Conservation (phyloP, 37 sponge, comb jelly and placozoan genomes). For the Ephydatia muelleri region DNA sequence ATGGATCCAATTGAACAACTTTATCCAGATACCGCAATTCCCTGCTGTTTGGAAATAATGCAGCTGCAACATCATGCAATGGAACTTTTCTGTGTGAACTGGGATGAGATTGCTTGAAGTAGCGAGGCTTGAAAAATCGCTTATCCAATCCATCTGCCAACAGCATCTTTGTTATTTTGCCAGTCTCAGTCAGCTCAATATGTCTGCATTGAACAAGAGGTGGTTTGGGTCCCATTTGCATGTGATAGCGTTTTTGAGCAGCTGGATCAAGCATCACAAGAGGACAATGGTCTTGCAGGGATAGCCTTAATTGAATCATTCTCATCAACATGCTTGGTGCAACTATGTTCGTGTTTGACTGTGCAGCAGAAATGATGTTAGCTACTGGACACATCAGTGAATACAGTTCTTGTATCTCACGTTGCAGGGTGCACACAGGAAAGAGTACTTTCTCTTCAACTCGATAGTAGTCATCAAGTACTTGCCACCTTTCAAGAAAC, state of each 20-base stretch:
- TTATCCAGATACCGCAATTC: not conserved
- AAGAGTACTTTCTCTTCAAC: not conserved
- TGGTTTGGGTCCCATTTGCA: not conserved
- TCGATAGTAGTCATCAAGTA: not conserved
- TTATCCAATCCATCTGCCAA: not conserved
- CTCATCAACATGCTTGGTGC: not conserved
- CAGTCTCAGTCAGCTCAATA: not conserved
- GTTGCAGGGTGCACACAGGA: not conserved
- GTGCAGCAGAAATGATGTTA: not conserved
- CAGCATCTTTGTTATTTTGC: not conserved
- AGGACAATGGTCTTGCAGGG: not conserved
- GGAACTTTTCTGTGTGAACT: not conserved
- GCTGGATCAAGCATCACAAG: not conserved
- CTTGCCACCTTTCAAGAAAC: slow-evolving; percentile 1
- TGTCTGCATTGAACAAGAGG: not conserved
- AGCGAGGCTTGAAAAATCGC: not conserved
- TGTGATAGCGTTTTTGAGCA: not conserved
- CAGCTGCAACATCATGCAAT: not conserved
- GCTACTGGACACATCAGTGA: not conserved
- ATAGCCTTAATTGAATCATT: not conserved
- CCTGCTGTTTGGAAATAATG: not conserved
- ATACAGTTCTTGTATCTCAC: not conserved
- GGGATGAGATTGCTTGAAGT: not conserved
- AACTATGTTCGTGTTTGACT: not conserved
- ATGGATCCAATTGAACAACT: not conserved